These are phyloP conservation scores for Anthophora plumipes DNA, from an alignment of 2,888 invertebrate genomes.

Conservation along the genomic window DNA sequence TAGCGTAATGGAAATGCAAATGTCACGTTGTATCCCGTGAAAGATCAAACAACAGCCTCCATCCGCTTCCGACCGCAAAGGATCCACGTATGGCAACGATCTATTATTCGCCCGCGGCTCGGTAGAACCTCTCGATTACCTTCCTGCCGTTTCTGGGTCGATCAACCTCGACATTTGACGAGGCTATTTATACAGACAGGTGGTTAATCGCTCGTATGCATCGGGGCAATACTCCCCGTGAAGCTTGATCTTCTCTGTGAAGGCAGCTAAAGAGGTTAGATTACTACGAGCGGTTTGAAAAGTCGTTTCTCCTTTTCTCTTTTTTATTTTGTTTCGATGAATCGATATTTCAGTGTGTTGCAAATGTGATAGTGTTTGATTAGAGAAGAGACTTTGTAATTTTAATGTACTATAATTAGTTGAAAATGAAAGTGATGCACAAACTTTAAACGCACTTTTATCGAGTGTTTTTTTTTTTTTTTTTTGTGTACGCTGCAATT, in stretches of 20 bases:
- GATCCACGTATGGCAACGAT: slow-evolving; percentile 21
- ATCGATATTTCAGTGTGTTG: too few relatives aligned
- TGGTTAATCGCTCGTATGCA: slow-evolving; percentile 34
- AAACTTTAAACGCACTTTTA: too few relatives aligned
- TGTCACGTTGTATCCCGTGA: slow-evolving; percentile 40
- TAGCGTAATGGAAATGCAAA: slow-evolving; percentile 56
- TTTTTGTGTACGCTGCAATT: too few relatives aligned
- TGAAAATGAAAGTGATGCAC: too few relatives aligned
- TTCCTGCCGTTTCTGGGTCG: slow-evolving; percentile 52
- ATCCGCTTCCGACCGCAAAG: slow-evolving; percentile 36
- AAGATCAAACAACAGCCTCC: slow-evolving; percentile 51
- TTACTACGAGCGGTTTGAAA: too few relatives aligned
- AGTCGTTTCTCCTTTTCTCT: too few relatives aligned
- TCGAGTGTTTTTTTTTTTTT: too few relatives aligned
- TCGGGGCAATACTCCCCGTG: background rate
- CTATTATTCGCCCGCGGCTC: slow-evolving; percentile 43
- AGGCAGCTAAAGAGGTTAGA: background rate
- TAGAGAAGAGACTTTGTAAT: too few relatives aligned
- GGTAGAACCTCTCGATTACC: slow-evolving; percentile 54
- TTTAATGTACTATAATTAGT: too few relatives aligned
- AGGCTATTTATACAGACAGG: slow-evolving; percentile 40
- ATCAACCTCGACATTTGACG: slow-evolving; percentile 56
- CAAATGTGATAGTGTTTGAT: too few relatives aligned
- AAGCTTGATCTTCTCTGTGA: background rate
- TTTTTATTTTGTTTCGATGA: too few relatives aligned